Base-by-base conservation (phyloP, 30 jellyfish, hydroid and myxozoan genomes). In the Sanderia malayensis region DNA sequence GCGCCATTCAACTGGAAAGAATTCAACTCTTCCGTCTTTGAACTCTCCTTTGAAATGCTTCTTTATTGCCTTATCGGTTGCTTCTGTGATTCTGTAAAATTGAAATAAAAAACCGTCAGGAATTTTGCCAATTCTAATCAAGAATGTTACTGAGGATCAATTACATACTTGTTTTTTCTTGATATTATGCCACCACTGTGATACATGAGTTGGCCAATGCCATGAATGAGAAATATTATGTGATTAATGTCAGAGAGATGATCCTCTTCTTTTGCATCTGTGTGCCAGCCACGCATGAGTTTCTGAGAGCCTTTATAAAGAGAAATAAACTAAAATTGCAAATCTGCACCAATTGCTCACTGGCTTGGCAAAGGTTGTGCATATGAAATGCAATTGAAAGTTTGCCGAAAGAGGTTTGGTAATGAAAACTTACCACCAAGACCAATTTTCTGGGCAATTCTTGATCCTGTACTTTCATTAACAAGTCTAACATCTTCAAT, bases 1-100 rank as follows among this genome's bases (percentile, higher is more conserved):
- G 27, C 97, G 53, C 97, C 97, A 89, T 82, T 89, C 97, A 18
- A 89, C 88, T 25, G 97, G 97, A 49, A 89, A 79, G 69, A 82
- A 89, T 61, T 89, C 96, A 1, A 83, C 86, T 3, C 96, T 86
- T 17, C 90, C 95, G 20, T 46, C 44, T 15, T 67, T 49, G 37
- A 60, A 64, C 10, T 63, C 44, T 22, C 58, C 94, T 66, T 80
- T 72, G 79, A 77, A 81, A 44, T 70, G 82, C 58, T 68, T 73
- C 47, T 79, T 78, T 0, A 63, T 58, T 21, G 72, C 86, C 46
- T 82, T 89, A 31, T 89, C 94, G 20, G 81, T 37, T 8, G 89
- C 85, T 8, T 83, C 93, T 30, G 79, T 73, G 26, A 89, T 46
- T 44, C 97, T 89, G 70, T 13, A 67, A 67, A 0, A 58, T 0